Base-by-base conservation (phyloP, 2,888 invertebrate species). In the Drosophila subquinaria region DNA sequence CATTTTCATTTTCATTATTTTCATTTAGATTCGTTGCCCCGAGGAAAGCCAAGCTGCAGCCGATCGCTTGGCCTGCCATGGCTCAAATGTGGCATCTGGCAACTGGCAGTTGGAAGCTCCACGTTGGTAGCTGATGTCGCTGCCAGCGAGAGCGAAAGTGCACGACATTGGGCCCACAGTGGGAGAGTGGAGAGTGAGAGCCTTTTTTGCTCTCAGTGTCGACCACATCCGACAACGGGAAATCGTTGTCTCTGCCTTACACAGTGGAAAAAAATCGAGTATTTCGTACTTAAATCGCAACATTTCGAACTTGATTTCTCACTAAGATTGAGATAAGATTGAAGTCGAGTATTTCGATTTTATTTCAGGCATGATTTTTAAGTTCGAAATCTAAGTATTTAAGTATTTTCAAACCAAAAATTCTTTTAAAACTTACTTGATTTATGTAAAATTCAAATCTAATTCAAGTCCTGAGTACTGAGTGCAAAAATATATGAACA, bases 91-190 rank as follows among this genome's bases (percentile, higher is more conserved):
- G 69, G 52, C 55, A 67, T 50, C 45, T 69, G 62, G 62, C 11
- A 71, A 62, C 33, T 56, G 47, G 11, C 8, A 17, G 81, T 60
- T 51, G 45, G 36, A 23, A 33, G 57, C 59, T 47, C 38, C 40
- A 45, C 48, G 59, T 51, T 64, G 64, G 27, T 50, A 56, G 84
- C 73, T 62, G 60, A 36, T 59, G 33, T 64, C 52, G 86, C 81
- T 45, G 76, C 47, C 57, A 73, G 56, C 69, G 88, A 89, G 84
- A 89, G 84, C 90, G 84, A 84, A 84, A 84, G 90, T 89, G 89
- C 90, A 89, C 89, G 88, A 89, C 88, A 87, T 87, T 76, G 73
- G 57, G 76, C 48, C 47, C 47, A 61, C 55, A 64, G 61, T 8
- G 15, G 13, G 6, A 61, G 57, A 64, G 61, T 53, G 11, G 43